These are phyloP conservation scores for Sebastes nivosus DNA, from an alignment of 2,797 vertebrate genomes.

Conservation along the genomic window DNA sequence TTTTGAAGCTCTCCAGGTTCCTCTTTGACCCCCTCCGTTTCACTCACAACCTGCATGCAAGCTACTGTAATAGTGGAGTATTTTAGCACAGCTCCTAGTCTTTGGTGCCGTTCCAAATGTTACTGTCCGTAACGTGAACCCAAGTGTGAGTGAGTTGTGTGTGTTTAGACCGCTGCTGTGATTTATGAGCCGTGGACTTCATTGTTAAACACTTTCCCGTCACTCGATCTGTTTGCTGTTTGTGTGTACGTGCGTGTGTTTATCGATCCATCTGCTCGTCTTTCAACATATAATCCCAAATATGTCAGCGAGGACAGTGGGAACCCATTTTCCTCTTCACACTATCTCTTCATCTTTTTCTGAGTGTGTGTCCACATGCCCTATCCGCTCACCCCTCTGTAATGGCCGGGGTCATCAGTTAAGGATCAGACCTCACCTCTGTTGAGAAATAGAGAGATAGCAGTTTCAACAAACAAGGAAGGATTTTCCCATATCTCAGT, in stretches of 20 bases:
- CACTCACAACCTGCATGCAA: conserved; percentile 1
- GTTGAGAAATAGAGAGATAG: conserved; percentile 68
- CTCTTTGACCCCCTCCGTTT: conserved; percentile 12
- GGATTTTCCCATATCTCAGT: conserved; percentile 61
- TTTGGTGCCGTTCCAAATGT: conserved; percentile 26
- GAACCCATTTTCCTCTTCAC: conserved; percentile 43
- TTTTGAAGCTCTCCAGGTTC: conserved; percentile 22
- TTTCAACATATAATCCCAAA: conserved; percentile 45
- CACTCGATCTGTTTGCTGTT: conserved; percentile 39
- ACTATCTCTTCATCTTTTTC: conserved; percentile 61
- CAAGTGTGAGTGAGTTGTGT: conserved; percentile 25
- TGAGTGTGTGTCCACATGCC: conserved; percentile 34
- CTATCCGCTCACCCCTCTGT: conserved; percentile 29
- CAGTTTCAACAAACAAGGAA: conserved; percentile 53
- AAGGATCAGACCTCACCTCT: conserved; percentile 65
- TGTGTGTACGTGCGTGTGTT: conserved; percentile 10
- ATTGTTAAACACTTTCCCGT: conserved; percentile 47
- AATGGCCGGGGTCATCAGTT: conserved; percentile 72
- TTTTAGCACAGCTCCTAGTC: not conserved
- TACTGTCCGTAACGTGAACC: conserved; percentile 37
- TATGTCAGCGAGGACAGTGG: conserved; percentile 56
- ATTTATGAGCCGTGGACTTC: conserved; percentile 59
- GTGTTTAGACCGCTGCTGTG: conserved; percentile 35
- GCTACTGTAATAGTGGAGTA: conserved; percentile 22
- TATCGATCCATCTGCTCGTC: conserved; percentile 37